phyloP scores from a whole-genome alignment of 2,888 invertebrate genomes.

The Acronicta leporina region DNA sequence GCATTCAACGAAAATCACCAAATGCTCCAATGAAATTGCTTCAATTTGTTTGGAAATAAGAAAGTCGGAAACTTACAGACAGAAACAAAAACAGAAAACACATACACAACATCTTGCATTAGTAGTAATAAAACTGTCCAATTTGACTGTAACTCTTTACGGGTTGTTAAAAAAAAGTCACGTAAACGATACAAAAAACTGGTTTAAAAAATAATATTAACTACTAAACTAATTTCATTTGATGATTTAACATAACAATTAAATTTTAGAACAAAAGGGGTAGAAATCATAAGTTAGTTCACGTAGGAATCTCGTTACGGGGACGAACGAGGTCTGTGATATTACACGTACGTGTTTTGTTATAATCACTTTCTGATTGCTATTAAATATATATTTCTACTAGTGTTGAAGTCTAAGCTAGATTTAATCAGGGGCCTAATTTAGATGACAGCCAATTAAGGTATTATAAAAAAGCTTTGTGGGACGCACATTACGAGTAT shows the following conservation, averaged over 20 bases:
- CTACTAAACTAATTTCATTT: too few relatives aligned
- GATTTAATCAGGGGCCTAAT: constrained; percentile 5
- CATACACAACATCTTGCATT: too few relatives aligned
- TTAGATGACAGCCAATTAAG: not conserved
- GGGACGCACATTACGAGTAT: too few relatives aligned
- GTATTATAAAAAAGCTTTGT: too few relatives aligned
- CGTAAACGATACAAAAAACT: constrained; percentile 1
- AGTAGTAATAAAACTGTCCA: too few relatives aligned
- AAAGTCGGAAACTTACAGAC: too few relatives aligned
- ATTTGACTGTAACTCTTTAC: too few relatives aligned
- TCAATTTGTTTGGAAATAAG: too few relatives aligned
- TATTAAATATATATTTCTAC: constrained; percentile 16
- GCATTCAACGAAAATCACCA: too few relatives aligned
- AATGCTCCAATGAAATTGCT: too few relatives aligned
- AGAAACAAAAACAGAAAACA: too few relatives aligned
- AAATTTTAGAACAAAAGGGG: constrained; percentile 23
- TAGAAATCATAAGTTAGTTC: constrained; percentile 42
- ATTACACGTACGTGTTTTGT: constrained; percentile 25
- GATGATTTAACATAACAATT: constrained; percentile 35
- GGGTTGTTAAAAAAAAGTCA: not conserved
- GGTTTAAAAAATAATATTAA: too few relatives aligned
- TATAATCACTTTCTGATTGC: constrained; percentile 32
- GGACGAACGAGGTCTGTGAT: constrained; percentile 3
- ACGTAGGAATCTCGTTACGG: constrained; percentile 32
- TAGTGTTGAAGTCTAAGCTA: constrained; percentile 3